Conservation (phyloP, 2,797 vertebrate genomes). For the Octomys mimax region DNA sequence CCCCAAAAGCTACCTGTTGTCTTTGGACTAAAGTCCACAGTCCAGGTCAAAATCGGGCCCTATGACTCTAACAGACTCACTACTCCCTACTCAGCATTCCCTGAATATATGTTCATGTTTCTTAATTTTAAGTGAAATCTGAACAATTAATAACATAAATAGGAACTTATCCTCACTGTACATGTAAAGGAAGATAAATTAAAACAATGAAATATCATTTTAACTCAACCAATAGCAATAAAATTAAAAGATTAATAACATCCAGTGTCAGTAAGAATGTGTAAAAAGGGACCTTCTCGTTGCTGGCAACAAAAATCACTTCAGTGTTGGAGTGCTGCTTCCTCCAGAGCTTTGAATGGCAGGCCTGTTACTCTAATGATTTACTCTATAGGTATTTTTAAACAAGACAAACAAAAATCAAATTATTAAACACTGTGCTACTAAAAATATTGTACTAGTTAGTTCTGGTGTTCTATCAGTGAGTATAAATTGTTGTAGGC, state of each 20-base stretch:
- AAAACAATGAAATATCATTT: background rate
- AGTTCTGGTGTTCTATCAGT: background rate
- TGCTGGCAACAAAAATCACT: background rate
- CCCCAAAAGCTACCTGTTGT: background rate
- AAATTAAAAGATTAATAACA: background rate
- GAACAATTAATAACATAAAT: background rate
- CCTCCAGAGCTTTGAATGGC: background rate
- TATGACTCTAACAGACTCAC: background rate
- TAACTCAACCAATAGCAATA: background rate
- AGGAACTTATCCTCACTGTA: background rate
- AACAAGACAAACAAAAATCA: background rate
- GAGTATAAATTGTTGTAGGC: background rate
- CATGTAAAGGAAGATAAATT: background rate
- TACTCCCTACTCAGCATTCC: background rate
- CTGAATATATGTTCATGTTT: background rate
- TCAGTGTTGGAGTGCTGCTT: background rate
- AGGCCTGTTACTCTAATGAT: background rate
- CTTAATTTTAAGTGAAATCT: conserved; percentile 9
- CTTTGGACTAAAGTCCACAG: background rate
- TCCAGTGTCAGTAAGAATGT: background rate
- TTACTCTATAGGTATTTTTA: background rate
- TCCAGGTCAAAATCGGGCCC: background rate
- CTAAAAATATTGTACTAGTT: background rate
- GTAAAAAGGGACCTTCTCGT: background rate
- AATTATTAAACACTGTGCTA: background rate